Evolutionary conservation across 2,888 invertebrate genomes (phyloP), one percentile per base, ranked within the genome.

Genomic region (Pollenia labialis): DNA sequence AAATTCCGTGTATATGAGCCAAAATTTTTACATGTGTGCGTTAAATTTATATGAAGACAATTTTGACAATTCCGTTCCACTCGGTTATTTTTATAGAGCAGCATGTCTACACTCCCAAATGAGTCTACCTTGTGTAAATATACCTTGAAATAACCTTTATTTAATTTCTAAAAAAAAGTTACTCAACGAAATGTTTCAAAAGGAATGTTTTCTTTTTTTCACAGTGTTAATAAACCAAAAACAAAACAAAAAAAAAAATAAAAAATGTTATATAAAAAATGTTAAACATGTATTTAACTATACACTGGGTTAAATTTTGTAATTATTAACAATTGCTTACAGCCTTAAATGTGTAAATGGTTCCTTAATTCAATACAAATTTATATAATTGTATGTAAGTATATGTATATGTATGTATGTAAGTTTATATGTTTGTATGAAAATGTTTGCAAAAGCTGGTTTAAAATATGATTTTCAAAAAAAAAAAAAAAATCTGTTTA

Each of bases 251-350:
- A 50, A 42, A 4, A n/a, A 14, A 52, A 16, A n/a, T n/a, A n/a
- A n/a, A 56, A 7, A 9, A 44, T 75, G 69, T 18, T 23, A 50
- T 64, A 11, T n/a, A 46, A 44, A 18, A 52, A 12, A 44, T 6
- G n/a, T 44, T 69, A 16, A 46, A 60, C 3, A 18, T 69, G 3
- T 76, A 46, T 54, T 54, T 32, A 62, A 40, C 14, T 62, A 76
- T 40, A 62, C 62, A 76, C 76, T 76, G 82, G 60, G 11, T 40
- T 48, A 62, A 52, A 50, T 56, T 58, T 64, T 82, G 18, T 40
- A 46, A 40, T 14, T 60, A 68, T 44, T 66, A 81, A 74, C 72
- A 81, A 66, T 58, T 56, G 66, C 50, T 81, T 56, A 72, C 32
- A 81, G 54, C 16, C 54, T 72, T 74, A 56, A 58, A 79, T 56